Conservation (phyloP, 2,797 vertebrate genomes). For the Macropus fuliginosus region DNA sequence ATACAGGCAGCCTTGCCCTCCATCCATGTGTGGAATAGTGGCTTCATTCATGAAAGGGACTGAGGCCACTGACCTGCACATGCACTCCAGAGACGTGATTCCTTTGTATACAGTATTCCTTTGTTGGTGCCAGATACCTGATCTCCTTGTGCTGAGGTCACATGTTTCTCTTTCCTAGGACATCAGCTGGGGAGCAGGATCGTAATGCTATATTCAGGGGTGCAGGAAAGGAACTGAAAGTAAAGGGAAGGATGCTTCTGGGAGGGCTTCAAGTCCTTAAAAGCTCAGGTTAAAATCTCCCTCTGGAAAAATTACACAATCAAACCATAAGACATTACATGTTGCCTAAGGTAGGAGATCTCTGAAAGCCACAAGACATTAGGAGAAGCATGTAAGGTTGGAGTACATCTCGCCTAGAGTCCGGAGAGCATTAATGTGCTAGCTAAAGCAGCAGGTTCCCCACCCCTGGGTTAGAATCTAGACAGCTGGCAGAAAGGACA, state of each 20-base stretch:
- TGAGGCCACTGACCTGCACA: slow-evolving; percentile 31
- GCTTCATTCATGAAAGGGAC: slow-evolving; percentile 58
- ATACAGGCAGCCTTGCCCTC: background rate
- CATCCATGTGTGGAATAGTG: slow-evolving; percentile 36
- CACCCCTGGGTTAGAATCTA: background rate
- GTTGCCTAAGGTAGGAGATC: background rate
- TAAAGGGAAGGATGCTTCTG: background rate
- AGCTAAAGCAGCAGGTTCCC: background rate
- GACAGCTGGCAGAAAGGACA: background rate
- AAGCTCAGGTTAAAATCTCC: background rate
- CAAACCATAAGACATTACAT: background rate
- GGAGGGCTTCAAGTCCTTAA: background rate
- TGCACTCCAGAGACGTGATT: slow-evolving; percentile 49
- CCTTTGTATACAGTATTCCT: slow-evolving; percentile 52
- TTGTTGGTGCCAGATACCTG: slow-evolving; percentile 70
- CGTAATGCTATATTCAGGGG: background rate
- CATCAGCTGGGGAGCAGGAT: slow-evolving; percentile 52
- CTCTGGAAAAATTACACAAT: background rate
- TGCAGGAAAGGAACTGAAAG: background rate
- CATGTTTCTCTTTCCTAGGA: slow-evolving; percentile 69
- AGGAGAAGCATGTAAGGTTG: background rate
- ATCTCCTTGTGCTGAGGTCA: slow-evolving; percentile 64
- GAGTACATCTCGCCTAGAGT: background rate
- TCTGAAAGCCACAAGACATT: background rate
- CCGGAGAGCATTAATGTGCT: background rate